Base-by-base conservation (phyloP, 2,113 vertebrate species). In the Egretta garzetta region DNA sequence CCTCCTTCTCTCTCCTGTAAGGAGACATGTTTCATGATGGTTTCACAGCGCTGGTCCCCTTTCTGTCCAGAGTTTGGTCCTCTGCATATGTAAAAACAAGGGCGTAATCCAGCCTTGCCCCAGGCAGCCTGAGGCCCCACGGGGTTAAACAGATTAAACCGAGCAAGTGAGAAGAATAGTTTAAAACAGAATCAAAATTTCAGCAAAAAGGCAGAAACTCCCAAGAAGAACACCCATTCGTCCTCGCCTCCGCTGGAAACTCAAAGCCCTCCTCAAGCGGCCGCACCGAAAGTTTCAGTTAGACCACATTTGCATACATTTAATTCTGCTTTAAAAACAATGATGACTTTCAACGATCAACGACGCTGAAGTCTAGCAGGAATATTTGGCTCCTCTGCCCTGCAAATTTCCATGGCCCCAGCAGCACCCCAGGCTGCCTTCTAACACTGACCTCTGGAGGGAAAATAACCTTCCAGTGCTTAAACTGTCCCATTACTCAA, bases 301-400 rank as follows among this genome's bases (percentile, higher is more conserved):
- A 79, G 10, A 59, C 14, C 6, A 37, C 52, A 62, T 79, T 24
- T 86, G 35, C 76, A 71, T 59, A 19, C 5, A 15, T 77, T 94
- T 58, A 71, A 86, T 91, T 91, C 60, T 33, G 73, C 43, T 74
- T 64, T 72, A 63, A 72, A 84, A 81, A 41, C 4, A 6, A 33
- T 2, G 9, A 7, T 56, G 62, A 52, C 45, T 70, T 63, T 49
- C 72, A 71, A 37, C 33, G 33, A 4, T 2, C 13, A 33, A 50
- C 14, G 60, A 24, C 0, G 0, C 32, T 24, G 56, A 59, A 49
- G 47, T 45, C 52, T 14, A 1, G 3, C 9, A 52, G 26, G 64
- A 28, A 64, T 49, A 37, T 64, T 49, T 7, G 72, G 23, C 33
- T 81, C 26, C 41, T 62, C 77, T 32, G 30, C 41, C 33, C 24